phyloP scores from a whole-genome alignment of 2,113 vertebrate species.

The Gadus chalcogrammus region DNA sequence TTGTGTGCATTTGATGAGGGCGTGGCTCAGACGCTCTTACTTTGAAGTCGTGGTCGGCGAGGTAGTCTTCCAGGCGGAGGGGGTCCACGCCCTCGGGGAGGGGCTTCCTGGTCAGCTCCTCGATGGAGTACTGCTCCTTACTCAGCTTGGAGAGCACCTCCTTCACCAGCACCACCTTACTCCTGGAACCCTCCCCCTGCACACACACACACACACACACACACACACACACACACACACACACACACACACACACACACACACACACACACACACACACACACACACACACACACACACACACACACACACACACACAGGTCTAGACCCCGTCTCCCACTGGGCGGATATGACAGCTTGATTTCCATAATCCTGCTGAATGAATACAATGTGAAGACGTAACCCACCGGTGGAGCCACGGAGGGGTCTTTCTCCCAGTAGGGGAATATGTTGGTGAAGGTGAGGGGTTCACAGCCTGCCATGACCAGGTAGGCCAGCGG shows the following conservation, averaged over 20 bases:
- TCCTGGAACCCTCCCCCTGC: conserved; percentile 54
- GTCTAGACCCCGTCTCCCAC: no score
- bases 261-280: neutral
- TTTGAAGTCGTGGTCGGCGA: conserved; percentile 78
- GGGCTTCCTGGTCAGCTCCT: conserved; percentile 72
- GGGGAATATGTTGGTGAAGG: conserved; percentile 80
- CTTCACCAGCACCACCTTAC: conserved; percentile 72
- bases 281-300: no score
- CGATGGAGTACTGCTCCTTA: conserved; percentile 72
- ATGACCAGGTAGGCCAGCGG: conserved; percentile 75
- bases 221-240: no score
- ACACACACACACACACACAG: no score
- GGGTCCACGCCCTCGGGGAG: conserved; percentile 80
- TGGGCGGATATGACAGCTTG: no score
- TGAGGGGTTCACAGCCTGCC: conserved; percentile 76
- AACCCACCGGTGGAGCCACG: conserved; percentile 52
- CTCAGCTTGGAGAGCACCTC: conserved; percentile 73
- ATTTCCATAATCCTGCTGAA: no score
- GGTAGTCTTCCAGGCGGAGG: conserved; percentile 74
- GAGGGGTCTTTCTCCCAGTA: conserved; percentile 70
- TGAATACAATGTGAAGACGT: neutral
- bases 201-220: neutral
- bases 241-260: no score
- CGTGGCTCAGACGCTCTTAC: conserved; percentile 36
- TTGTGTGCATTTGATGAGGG: neutral